Percentiles rank a stretch among this genome's conserved stretches.
These are phyloP conservation scores for Pollenia angustigena DNA, from an alignment of 2,888 invertebrate species.

Conservation along the genomic window DNA sequence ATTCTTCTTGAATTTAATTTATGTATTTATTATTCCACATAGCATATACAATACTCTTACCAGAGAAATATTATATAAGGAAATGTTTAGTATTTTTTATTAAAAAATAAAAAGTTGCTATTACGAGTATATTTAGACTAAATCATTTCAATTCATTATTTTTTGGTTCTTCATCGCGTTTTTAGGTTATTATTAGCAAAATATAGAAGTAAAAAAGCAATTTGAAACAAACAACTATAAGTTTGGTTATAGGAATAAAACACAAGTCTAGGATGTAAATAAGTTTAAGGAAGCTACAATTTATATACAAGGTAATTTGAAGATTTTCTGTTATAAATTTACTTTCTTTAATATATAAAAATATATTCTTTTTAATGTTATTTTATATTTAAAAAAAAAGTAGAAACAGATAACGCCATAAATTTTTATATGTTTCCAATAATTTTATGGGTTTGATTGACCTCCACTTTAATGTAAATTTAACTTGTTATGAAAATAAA, in stretches of 20 bases:
- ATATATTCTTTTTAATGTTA: constrained; percentile 59
- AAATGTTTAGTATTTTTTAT: constrained; percentile 37
- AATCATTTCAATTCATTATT: constrained; percentile 24
- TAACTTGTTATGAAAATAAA: constrained; percentile 19
- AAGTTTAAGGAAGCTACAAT: constrained; percentile 59
- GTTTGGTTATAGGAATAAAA: background rate
- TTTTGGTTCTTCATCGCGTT: constrained; percentile 3
- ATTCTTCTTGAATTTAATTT: background rate
- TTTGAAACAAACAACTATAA: background rate
- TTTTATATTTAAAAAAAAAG: constrained; percentile 26
- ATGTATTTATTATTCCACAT: constrained; percentile 31
- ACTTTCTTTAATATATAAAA: constrained; percentile 69
- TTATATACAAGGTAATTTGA: constrained; percentile 55
- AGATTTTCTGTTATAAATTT: constrained; percentile 39
- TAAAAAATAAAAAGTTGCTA: constrained; percentile 15
- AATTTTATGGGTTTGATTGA: constrained; percentile 28
- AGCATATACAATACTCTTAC: constrained; percentile 52
- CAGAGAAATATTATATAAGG: constrained; percentile 45
- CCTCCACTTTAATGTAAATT: constrained; percentile 18
- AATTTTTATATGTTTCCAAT: constrained; percentile 20
- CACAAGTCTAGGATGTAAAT: background rate
- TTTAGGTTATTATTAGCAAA: background rate
- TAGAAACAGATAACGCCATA: constrained; percentile 24
- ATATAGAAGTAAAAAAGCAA: background rate
- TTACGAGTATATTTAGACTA: constrained; percentile 4